Base-by-base conservation (phyloP, 2,113 vertebrate species). In the Corythornis madagascariensis region DNA sequence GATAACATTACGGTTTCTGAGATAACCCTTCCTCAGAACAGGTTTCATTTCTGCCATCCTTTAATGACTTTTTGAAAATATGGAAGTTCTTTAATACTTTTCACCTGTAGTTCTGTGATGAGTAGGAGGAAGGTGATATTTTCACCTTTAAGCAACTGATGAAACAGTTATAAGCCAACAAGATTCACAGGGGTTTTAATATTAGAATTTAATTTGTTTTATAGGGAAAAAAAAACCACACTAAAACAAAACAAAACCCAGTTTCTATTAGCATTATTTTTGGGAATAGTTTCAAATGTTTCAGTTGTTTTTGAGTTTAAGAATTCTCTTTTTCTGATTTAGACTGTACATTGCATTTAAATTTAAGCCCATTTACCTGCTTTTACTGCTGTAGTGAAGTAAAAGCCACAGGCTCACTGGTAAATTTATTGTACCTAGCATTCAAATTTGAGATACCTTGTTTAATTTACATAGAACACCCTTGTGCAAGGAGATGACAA, bases 61-160 rank as follows among this genome's bases (percentile, higher is more conserved):
- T 81, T 81, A 83, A 90, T 56, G 25, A 33, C 35, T 67, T 95
- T 74, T 88, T 67, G 43, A 88, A 93, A 84, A 84, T 35, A 67
- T 1, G 72, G 31, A 60, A 31, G 4, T 65, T 86, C 31, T 90
- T 95, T 80, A 70, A 63, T 82, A 57, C 16, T 8, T 61, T 95
- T 82, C 33, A 85, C 38, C 42, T 71, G 31, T 45, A 90, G 53
- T 79, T 22, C 16, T 5, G 2, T 25, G 3, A 67, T 65, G 57
- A 83, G 26, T 60, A 57, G n/a, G 56, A 95, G 4, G 22, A 86
- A 88, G 61, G 42, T 5, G 2, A n/a, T 69, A 50, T 83, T 91
- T 93, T 86, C 57, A 83, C 24, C 9, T 72, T 78, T 48, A 64
- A 14, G 11, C 4, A 93, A 64, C 4, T 25, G 43, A 77, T 78